Evolutionary conservation across 1,140 invertebrate species (phyloP).

Genomic region (Elysia chlorotica): DNA sequence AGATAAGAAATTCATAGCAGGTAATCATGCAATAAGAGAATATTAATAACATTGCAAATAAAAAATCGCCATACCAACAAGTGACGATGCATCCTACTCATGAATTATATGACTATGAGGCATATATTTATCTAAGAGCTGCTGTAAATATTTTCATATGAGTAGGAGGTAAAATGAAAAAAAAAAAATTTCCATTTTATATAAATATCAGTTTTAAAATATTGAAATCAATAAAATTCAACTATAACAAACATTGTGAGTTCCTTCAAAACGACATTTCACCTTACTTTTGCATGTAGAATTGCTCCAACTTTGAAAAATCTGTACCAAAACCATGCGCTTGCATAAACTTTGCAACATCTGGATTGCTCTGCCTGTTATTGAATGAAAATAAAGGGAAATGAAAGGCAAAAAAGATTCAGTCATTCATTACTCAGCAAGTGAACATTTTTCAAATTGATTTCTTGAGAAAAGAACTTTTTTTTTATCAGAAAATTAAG

Average conservation of each 20-base stretch:
- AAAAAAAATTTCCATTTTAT: not conserved
- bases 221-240: not conserved
- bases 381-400: not conserved
- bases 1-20: no score
- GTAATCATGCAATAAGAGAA: no score
- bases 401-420: not conserved
- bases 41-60: no score
- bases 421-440: no score
- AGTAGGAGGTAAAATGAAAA: not conserved
- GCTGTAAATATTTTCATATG: not conserved
- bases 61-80: no score
- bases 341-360: conserved; percentile 77
- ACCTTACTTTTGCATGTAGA: conserved; percentile 72
- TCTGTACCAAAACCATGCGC: conserved; percentile 61
- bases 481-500: no score
- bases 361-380: conserved; percentile 75
- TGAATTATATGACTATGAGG: not conserved
- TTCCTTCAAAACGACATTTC: no score
- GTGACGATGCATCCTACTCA: no score
- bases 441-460: no score
- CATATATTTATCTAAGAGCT: not conserved
- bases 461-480: no score
- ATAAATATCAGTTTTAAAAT: not conserved
- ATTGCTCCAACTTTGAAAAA: conserved; percentile 70
- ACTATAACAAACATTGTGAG: no score